phyloP scores from a whole-genome alignment of 2,888 invertebrate species.

The Branchipolynoe longqiensis region DNA sequence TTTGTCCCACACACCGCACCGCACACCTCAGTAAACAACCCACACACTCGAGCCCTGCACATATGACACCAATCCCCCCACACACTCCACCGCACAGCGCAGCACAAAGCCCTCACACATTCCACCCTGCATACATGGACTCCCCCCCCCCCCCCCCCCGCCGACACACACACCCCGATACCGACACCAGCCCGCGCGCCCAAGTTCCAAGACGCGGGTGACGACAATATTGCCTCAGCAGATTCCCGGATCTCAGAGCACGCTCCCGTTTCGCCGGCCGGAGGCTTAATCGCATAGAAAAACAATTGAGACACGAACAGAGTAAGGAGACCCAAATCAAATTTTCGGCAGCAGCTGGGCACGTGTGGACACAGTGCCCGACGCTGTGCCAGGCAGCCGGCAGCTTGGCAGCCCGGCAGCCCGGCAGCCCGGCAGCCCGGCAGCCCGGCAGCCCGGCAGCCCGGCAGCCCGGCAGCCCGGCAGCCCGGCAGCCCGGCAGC shows the following conservation, averaged over 20 bases:
- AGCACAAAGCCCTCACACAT: neutral
- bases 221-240: conserved; percentile 47
- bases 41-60: neutral
- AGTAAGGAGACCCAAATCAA: conserved; percentile 55
- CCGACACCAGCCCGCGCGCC: too few relatives aligned
- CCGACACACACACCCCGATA: neutral
- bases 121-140: neutral
- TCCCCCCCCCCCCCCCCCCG: neutral
- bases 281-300: conserved; percentile 53
- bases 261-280: neutral
- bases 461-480: neutral
- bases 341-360: conserved; percentile 28
- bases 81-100: neutral
- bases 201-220: too few relatives aligned
- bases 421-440: neutral
- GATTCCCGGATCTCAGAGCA: conserved; percentile 20
- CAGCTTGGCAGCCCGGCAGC: neutral
- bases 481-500: neutral
- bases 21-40: neutral
- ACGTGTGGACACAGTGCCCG: conserved; percentile 44
- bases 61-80: neutral
- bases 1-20: neutral
- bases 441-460: neutral
- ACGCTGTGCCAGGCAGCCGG: neutral
- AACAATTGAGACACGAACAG: conserved; percentile 44